Conservation (phyloP, 2,113 vertebrate species). For the Alligator mississippiensis region DNA sequence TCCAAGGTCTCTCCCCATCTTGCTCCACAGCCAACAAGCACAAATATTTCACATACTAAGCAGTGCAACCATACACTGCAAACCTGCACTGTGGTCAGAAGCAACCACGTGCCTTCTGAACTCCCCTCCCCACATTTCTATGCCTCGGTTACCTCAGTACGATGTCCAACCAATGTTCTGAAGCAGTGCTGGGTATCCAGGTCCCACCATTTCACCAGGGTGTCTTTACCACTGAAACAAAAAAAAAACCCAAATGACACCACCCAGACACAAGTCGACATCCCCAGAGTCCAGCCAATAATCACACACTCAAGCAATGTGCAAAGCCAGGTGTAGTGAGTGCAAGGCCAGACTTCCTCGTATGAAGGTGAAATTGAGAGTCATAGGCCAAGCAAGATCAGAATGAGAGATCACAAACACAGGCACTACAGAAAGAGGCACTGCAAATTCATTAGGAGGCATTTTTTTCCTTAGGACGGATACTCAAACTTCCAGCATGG, state of each 20-base stretch:
- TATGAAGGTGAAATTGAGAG: fast-evolving
- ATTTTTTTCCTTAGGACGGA: not conserved
- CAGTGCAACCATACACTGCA: not conserved
- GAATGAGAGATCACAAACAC: not conserved
- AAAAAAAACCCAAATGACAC: not conserved
- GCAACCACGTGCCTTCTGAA: not conserved
- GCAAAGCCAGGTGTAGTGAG: not conserved
- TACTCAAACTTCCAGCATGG: not conserved
- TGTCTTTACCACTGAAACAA: slow-evolving; percentile 90
- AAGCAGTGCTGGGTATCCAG: slow-evolving; percentile 97
- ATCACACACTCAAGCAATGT: not conserved
- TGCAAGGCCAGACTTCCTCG: not conserved
- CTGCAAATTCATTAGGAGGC: not conserved
- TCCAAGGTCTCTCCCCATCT: not conserved
- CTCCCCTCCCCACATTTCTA: not conserved
- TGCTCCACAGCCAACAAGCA: not conserved
- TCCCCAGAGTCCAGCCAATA: not conserved
- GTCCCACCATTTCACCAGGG: slow-evolving; percentile 97
- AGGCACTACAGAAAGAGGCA: not conserved
- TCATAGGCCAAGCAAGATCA: not conserved
- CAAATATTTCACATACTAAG: not conserved
- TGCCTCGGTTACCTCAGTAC: slow-evolving; percentile 85
- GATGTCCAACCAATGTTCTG: slow-evolving; percentile 95
- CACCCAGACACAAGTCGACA: not conserved
- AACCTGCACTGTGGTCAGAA: not conserved